Evolutionary conservation across 2,113 vertebrate genomes (phyloP).

Genomic region (Morone saxatilis): DNA sequence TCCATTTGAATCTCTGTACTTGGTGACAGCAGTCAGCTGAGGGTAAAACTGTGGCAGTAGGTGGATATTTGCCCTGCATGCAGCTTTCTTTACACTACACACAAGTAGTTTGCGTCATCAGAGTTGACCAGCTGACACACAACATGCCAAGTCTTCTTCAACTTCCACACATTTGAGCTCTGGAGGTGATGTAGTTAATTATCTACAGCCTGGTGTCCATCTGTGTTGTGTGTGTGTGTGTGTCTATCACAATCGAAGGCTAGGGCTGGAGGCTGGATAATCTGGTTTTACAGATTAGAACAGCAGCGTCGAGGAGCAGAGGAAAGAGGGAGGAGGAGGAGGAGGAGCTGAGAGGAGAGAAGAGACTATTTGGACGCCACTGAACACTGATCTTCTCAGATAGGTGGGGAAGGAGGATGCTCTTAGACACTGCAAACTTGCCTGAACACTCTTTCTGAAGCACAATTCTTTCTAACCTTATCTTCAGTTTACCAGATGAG

Average conservation of each 20-base stretch:
- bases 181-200: constrained; percentile 67
- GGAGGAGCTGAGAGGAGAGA: constrained; percentile 41
- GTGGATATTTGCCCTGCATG: constrained; percentile 7
- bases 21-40: background rate
- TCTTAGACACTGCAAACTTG: constrained; percentile 16
- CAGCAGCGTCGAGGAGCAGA: constrained; percentile 71
- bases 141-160: constrained; percentile 30
- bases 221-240: constrained; percentile 71
- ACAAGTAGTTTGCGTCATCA: constrained; percentile 11
- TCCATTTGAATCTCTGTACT: background rate
- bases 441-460: constrained; percentile 7
- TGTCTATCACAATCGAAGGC: constrained; percentile 52
- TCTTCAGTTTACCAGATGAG: constrained; percentile 13
- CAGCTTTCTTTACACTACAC: background rate
- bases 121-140: constrained; percentile 45
- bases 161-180: constrained; percentile 41
- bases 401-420: constrained; percentile 23
- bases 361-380: constrained; percentile 55
- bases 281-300: constrained; percentile 91
- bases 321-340: constrained; percentile 40
- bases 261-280: constrained; percentile 82
- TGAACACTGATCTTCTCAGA: constrained; percentile 38
- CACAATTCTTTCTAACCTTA: background rate
- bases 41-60: constrained; percentile 10
- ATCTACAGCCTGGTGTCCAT: constrained; percentile 81